These are phyloP conservation scores for Lethenteron reissneri DNA, from an alignment of 2,113 vertebrate genomes.

Conservation along the genomic window DNA sequence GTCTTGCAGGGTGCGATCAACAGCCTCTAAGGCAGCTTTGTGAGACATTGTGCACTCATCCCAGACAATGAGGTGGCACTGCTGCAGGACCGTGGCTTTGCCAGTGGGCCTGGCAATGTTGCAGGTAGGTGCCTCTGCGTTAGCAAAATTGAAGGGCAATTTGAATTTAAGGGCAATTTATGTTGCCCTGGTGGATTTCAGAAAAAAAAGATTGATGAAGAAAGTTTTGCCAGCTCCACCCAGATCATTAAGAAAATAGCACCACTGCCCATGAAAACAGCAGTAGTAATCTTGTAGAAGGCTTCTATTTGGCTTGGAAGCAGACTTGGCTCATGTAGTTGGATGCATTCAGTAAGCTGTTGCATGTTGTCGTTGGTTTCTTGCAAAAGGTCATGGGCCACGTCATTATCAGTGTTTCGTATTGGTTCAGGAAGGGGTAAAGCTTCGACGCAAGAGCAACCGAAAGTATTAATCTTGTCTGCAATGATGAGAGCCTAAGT, in stretches of 20 bases:
- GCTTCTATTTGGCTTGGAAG: constrained; percentile 1
- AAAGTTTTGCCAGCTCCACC: constrained; percentile 3
- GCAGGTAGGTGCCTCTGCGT: not conserved
- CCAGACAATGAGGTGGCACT: constrained; percentile 2
- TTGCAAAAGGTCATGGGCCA: not conserved
- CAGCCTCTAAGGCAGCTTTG: constrained; percentile 1
- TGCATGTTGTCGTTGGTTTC: not conserved
- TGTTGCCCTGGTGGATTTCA: not conserved
- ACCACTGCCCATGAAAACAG: not conserved
- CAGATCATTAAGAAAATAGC: not conserved
- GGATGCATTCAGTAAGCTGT: not conserved
- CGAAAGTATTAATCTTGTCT: not conserved
- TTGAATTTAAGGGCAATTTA: not conserved
- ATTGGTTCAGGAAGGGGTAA: not conserved
- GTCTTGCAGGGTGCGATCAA: constrained; percentile 2
- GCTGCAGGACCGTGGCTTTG: constrained; percentile 1
- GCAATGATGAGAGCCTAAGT: constrained; percentile 1
- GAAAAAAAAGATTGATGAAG: not conserved
- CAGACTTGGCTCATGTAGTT: not conserved
- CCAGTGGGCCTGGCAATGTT: not conserved
- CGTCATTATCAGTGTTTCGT: constrained; percentile 1
- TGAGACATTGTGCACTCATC: not conserved
- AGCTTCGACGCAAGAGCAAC: not conserved
- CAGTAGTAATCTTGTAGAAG: not conserved
- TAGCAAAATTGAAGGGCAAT: constrained; percentile 1